A percentile compares a stretch with the other conserved stretches of the same genome.
Conservation (phyloP, 2,888 invertebrate species). For the Portevinia maculata region DNA sequence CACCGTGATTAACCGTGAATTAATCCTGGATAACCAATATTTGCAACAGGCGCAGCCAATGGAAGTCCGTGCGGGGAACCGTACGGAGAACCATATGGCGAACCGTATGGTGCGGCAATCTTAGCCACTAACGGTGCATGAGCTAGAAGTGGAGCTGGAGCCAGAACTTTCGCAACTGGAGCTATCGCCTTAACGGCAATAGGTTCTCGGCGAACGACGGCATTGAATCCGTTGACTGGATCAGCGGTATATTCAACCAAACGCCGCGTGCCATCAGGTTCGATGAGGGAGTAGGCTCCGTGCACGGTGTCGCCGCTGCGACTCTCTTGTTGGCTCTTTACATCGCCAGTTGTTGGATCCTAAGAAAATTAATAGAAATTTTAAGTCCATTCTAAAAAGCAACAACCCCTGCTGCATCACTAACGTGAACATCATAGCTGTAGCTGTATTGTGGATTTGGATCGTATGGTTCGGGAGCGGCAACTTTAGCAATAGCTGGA, state of each 20-base stretch:
- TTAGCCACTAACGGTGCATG: slow-evolving; percentile 73
- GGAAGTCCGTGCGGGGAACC: too few species aligned
- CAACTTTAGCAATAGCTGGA: slow-evolving; percentile 78
- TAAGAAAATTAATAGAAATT: slow-evolving; percentile 54
- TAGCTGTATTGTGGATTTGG: slow-evolving; percentile 85
- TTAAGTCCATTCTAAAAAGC: neutral
- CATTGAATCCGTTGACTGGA: slow-evolving; percentile 85
- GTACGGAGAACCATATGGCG: too few species aligned
- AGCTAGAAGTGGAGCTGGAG: slow-evolving; percentile 76
- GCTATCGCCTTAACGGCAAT: slow-evolving; percentile 82
- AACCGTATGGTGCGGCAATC: slow-evolving; percentile 59
- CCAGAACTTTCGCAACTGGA: slow-evolving; percentile 77
- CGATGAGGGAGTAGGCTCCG: slow-evolving; percentile 84
- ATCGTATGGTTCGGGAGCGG: slow-evolving; percentile 81
- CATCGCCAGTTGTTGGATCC: slow-evolving; percentile 84
- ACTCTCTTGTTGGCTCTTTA: slow-evolving; percentile 84
- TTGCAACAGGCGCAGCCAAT: slow-evolving; percentile 44
- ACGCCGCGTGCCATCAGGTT: slow-evolving; percentile 85
- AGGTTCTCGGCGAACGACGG: slow-evolving; percentile 84
- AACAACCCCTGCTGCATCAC: slow-evolving; percentile 74
- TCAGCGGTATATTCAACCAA: slow-evolving; percentile 85
- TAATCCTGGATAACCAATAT: slow-evolving; percentile 64
- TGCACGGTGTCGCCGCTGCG: slow-evolving; percentile 85
- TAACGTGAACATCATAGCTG: slow-evolving; percentile 84
- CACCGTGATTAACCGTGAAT: slow-evolving; percentile 62